Base-by-base conservation (phyloP, 1,140 invertebrate species). In the Solenopsis invicta region DNA sequence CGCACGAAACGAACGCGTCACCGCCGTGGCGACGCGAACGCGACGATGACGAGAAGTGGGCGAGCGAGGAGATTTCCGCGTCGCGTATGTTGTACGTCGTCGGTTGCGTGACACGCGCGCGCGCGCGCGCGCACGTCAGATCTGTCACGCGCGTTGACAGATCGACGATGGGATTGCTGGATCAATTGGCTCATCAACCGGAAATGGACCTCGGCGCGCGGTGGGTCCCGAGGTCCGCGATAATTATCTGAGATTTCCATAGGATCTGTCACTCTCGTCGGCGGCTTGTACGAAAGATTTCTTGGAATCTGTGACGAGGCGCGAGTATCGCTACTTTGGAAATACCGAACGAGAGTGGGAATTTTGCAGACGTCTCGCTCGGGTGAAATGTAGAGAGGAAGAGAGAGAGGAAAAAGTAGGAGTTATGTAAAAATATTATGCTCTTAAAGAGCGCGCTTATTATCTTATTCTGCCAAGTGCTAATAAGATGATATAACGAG, bases 21-120 rank as follows among this genome's bases (percentile, higher is more conserved):
- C 75, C 77, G 81, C 64, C 59, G 21, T 85, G 64, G 81, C 64
- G 64, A 29, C 50, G 50, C 41, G 54, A 80, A 67, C 50, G 52
- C 50, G 52, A 61, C 80, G 67, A 74, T 74, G 48, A 66, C 61
- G 52, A 72, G 29, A 62, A 77, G 87, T 87, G 78, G 84, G 69
- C 81, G 82, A 89, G 69, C 81, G 82, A 89, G 48, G 54, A 75
- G 82, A 85, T 91, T 90, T 85, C 85, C 50, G 16, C 50, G 48
- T 0, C 48, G 48, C 48, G 48, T 69, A 18, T 82, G 64, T 59
- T 82, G 64, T 59, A 13, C 76, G 64, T 71, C 69, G 88, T 2
- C 2, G 0, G 29, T 29, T 2, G 29, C 71, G 88, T 84, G 66
- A 87, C 85, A 74, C 74, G 59, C 67, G 12, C 16, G 56, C 12